Base-by-base conservation (phyloP, 1,140 invertebrate species). In the Nebria ingens region DNA sequence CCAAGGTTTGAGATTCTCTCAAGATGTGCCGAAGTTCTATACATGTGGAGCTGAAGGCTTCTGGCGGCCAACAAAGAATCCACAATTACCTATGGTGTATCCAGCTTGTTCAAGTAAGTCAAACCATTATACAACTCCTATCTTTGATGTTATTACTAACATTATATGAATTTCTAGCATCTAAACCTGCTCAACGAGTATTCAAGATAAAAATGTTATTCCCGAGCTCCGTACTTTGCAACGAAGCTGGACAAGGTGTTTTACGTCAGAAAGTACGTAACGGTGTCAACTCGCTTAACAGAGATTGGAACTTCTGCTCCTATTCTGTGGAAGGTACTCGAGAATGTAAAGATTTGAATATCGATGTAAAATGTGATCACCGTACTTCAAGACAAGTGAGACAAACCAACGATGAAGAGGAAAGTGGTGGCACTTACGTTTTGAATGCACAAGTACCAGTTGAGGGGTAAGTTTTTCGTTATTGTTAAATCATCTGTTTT, bases 1-100 rank as follows among this genome's bases (percentile, higher is more conserved):
- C 60, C 66, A 82, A 34, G 91, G 91, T 12, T 73, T 93, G 1
- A 79, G 88, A 60, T 97, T 97, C 73, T 93, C 92, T 1, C 87
- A 93, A 68, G 79, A 82, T 49, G 87, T 96, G 23, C 91, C 93
- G 0, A 88, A 91, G 61, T 97, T 97, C 75, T 97, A 96, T 66
- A 94, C 93, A 3, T 97, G 94, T 68, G 93, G 92, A 13, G 91
- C 90, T 54, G 93, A 97, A 81, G 93, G 93, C 29, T 93, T 93
- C 70, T 97, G 93, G 93, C 77, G 91, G 60, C 94, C 94, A 19
- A 92, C 88, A 1, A 77, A 73, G 19, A 80, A 91, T 65, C 88
- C 91, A 9, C 79, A 73, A 21, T 73, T 87, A 58, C 88, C 89
- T 12, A 70, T 94, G 56, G 74, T 93, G 1, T 96, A 94, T 69